These are phyloP conservation scores for Chiloscyllium plagiosum DNA, from an alignment of 2,113 vertebrate genomes.

Conservation along the genomic window DNA sequence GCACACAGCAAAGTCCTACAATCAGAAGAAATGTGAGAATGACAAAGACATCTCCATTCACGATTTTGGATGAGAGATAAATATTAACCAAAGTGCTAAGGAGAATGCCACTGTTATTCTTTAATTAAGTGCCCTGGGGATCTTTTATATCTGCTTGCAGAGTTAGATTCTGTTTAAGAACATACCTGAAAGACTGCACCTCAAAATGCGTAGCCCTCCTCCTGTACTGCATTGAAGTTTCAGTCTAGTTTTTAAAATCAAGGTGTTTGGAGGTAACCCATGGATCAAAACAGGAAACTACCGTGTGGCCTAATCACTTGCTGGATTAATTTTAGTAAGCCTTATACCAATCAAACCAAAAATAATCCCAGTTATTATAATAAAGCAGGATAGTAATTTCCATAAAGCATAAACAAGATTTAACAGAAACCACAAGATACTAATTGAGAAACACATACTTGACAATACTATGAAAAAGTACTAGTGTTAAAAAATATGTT, in stretches of 20 bases:
- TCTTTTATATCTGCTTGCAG: neutral
- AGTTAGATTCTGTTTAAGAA: neutral
- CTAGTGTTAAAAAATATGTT: neutral
- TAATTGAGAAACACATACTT: neutral
- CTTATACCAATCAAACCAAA: neutral
- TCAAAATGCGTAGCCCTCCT: neutral
- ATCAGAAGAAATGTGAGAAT: neutral
- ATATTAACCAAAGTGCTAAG: neutral
- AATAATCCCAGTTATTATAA: neutral
- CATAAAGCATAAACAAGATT: neutral
- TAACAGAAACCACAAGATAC: neutral
- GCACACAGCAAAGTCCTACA: neutral
- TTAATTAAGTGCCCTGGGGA: neutral
- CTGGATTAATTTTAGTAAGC: neutral
- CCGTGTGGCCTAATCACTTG: neutral
- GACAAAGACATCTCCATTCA: neutral
- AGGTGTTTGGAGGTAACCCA: neutral
- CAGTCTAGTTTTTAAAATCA: neutral
- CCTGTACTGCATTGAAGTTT: neutral
- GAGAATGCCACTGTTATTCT: neutral
- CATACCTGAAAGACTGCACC: neutral
- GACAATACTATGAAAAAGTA: no score
- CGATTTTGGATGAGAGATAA: neutral
- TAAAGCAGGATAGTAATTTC: neutral
- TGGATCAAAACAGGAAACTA: neutral